Conservation (phyloP, 2,888 invertebrate species). For the Ennomos quercinarius region DNA sequence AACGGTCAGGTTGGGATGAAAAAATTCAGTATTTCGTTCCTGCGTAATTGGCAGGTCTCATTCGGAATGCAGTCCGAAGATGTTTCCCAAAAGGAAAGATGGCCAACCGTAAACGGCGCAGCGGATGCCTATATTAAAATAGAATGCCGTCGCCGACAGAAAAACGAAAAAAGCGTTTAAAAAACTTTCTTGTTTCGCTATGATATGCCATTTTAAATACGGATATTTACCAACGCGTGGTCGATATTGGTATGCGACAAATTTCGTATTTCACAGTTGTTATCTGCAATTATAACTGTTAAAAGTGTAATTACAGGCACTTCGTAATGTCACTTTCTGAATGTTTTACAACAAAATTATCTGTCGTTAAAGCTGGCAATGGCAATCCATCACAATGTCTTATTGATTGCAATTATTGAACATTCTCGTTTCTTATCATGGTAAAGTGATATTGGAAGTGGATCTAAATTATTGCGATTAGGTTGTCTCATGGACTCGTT, state of each 20-base stretch:
- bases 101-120: conserved; percentile 63
- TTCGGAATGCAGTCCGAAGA: conserved; percentile 76
- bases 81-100: conserved; percentile 72
- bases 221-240: conserved; percentile 27
- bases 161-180: conserved; percentile 43
- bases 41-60: conserved; percentile 75
- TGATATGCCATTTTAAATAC: conserved; percentile 32
- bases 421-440: conserved; percentile 47
- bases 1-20: conserved; percentile 68
- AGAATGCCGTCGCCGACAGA: conserved; percentile 54
- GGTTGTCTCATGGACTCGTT: conserved; percentile 32
- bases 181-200: conserved; percentile 32
- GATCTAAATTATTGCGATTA: conserved; percentile 56
- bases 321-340: conserved; percentile 33
- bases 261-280: conserved; percentile 37
- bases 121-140: conserved; percentile 69
- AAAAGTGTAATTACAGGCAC: conserved; percentile 38
- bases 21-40: conserved; percentile 69
- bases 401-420: conserved; percentile 49
- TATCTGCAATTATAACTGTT: conserved; percentile 34
- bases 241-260: conserved; percentile 39
- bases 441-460: conserved; percentile 46
- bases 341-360: conserved; percentile 38
- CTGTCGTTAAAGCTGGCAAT: conserved; percentile 37
- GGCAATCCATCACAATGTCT: conserved; percentile 44